These are phyloP conservation scores for Neodontobutis hainanensis DNA, from an alignment of 2,113 vertebrate species.

Conservation along the genomic window DNA sequence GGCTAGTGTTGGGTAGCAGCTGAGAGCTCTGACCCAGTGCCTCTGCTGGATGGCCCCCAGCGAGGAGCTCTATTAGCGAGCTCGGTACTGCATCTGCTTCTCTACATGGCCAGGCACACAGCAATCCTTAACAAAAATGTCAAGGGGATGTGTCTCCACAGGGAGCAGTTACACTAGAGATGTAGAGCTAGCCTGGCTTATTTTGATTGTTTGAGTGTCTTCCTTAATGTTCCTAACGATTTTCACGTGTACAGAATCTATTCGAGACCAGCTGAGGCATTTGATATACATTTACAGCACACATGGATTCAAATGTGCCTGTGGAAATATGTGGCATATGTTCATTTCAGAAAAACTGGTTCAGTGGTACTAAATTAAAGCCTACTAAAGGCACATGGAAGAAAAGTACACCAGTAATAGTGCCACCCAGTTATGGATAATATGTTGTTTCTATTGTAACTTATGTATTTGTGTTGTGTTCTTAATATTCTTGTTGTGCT, in stretches of 20 bases:
- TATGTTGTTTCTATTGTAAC: too few species aligned
- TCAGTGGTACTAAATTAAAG: too few species aligned
- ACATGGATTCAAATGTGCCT: too few species aligned
- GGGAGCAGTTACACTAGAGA: constrained; percentile 19
- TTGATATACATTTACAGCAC: neutral
- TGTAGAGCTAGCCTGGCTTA: constrained; percentile 8
- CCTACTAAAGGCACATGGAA: too few species aligned
- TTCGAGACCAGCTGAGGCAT: neutral
- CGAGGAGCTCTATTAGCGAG: constrained; percentile 32
- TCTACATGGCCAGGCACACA: constrained; percentile 17
- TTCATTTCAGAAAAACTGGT: too few species aligned
- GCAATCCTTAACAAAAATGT: constrained; percentile 58
- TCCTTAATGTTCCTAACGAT: constrained; percentile 4
- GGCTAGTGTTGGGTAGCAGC: constrained; percentile 40
- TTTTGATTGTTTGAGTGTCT: neutral
- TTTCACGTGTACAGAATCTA: neutral
- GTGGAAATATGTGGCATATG: too few species aligned
- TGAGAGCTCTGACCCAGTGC: constrained; percentile 46
- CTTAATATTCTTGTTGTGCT: too few species aligned
- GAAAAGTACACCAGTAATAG: too few species aligned
- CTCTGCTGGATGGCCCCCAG: constrained; percentile 54
- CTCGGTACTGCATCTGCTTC: constrained; percentile 43
- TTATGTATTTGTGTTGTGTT: too few species aligned
- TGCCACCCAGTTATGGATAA: too few species aligned
- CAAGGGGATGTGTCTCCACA: constrained; percentile 36